phyloP scores from a whole-genome alignment of 2,113 vertebrate species.

The Pterocles orientalis region DNA sequence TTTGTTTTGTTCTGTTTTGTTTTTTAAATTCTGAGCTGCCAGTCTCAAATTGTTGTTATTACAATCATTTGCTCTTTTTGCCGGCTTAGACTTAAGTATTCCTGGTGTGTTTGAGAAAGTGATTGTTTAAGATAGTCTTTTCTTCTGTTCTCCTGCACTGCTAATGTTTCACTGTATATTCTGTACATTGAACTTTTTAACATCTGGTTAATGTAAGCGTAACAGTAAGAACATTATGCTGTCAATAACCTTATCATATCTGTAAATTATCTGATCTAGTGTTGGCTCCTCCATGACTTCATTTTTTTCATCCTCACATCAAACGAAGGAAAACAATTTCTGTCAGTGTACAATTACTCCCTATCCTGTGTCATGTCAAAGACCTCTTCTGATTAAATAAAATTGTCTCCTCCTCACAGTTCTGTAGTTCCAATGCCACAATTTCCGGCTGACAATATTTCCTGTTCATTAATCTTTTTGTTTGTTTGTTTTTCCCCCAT shows the following conservation, averaged over 20 bases:
- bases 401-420: background rate
- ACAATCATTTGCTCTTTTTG: background rate
- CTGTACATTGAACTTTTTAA: background rate
- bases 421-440: background rate
- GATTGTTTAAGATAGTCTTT: background rate
- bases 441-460: background rate
- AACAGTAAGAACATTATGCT: background rate
- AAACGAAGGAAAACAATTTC: background rate
- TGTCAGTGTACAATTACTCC: background rate
- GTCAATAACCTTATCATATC: background rate
- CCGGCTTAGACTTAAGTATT: background rate
- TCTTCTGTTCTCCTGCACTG: background rate
- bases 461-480: background rate
- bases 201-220: background rate
- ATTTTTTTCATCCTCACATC: background rate
- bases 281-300: background rate
- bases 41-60: background rate
- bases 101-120: background rate
- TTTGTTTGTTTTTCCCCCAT: too few relatives aligned
- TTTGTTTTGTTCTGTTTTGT: background rate
- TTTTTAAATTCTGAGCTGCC: background rate
- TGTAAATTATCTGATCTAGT: background rate
- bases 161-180: fast-evolving
- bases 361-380: background rate
- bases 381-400: background rate